A percentile compares a stretch with the other conserved stretches of the same genome.
These are phyloP conservation scores for Trissolcus japonicus DNA, from an alignment of 2,888 invertebrate genomes.

Conservation along the genomic window DNA sequence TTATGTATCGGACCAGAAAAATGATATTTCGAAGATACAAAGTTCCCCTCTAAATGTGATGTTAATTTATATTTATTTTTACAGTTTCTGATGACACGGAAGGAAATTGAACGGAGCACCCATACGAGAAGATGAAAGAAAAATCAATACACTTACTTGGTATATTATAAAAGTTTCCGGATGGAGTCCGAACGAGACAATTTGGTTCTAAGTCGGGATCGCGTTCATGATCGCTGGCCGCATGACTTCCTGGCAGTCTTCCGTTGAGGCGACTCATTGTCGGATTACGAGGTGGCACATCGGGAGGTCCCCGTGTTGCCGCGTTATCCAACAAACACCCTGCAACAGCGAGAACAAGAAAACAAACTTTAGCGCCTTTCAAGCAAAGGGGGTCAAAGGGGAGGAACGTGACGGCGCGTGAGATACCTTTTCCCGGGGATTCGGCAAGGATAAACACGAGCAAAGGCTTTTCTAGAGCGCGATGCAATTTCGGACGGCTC, in stretches of 20 bases:
- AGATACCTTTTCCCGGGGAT: constrained; percentile 30
- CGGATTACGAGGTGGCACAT: constrained; percentile 93
- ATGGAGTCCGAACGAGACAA: constrained; percentile 92
- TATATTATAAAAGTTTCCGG: constrained; percentile 93
- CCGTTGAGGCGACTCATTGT: constrained; percentile 95
- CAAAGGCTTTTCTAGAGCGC: constrained; percentile 35
- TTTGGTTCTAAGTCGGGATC: constrained; percentile 94
- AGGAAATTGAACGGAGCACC: too few species aligned
- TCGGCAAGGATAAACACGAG: constrained; percentile 26
- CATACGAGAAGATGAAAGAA: too few species aligned
- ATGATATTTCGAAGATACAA: too few species aligned
- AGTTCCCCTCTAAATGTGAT: too few species aligned
- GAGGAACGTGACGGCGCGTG: constrained; percentile 48
- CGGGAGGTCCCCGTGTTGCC: constrained; percentile 84
- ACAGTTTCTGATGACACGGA: too few species aligned
- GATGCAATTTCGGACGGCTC: constrained; percentile 37
- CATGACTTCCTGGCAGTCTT: constrained; percentile 83
- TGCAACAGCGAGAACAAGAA: constrained; percentile 77
- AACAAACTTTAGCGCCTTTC: constrained; percentile 51
- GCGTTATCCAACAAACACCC: constrained; percentile 91
- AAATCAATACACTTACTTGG: constrained; percentile 80
- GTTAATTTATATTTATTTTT: too few species aligned
- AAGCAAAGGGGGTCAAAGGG: constrained; percentile 28
- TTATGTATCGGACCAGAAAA: too few species aligned
- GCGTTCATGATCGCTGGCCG: constrained; percentile 68